Evolutionary conservation across 2,888 invertebrate genomes (phyloP).

Genomic region (Xylota segnis): DNA sequence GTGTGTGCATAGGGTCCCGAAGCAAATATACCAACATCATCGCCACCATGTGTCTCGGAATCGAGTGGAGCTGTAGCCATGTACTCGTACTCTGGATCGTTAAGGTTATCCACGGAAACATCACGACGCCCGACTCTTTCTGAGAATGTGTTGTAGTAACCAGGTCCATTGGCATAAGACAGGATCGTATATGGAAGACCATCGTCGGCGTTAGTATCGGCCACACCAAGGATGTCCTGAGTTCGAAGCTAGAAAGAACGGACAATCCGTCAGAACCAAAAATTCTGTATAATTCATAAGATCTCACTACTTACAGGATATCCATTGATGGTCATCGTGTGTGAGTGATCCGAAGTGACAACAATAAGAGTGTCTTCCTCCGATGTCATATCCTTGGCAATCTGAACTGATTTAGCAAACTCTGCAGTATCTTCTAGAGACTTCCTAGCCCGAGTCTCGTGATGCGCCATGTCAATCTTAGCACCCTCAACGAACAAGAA

Average conservation of each 20-base stretch:
- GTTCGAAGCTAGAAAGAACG: slow-evolving; percentile 85
- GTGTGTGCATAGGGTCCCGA: slow-evolving; percentile 91
- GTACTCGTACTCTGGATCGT: slow-evolving; percentile 83
- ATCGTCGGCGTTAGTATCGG: slow-evolving; percentile 86
- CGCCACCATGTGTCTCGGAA: slow-evolving; percentile 91
- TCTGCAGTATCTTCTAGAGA: slow-evolving; percentile 93
- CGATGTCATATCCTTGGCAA: slow-evolving; percentile 87
- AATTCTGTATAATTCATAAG: neutral
- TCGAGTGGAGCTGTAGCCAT: slow-evolving; percentile 87
- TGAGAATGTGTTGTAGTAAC: slow-evolving; percentile 85
- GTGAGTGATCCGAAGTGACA: slow-evolving; percentile 93
- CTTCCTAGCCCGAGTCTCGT: slow-evolving; percentile 88
- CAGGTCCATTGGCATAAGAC: slow-evolving; percentile 91
- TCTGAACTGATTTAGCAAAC: slow-evolving; percentile 89
- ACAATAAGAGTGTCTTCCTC: slow-evolving; percentile 91
- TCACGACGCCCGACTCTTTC: slow-evolving; percentile 79
- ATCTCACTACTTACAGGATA: slow-evolving; percentile 87
- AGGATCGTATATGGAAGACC: slow-evolving; percentile 88
- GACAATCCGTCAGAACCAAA: no score
- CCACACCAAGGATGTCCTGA: slow-evolving; percentile 86
- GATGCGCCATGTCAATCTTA: slow-evolving; percentile 86
- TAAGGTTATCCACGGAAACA: slow-evolving; percentile 78
- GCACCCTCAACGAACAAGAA: slow-evolving; percentile 91
- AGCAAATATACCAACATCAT: slow-evolving; percentile 92
- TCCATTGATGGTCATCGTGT: slow-evolving; percentile 91